A percentile compares a stretch with the other conserved stretches of the same genome.
These are phyloP conservation scores for Carassius carassius DNA, from an alignment of 2,113 vertebrate genomes.

Conservation along the genomic window DNA sequence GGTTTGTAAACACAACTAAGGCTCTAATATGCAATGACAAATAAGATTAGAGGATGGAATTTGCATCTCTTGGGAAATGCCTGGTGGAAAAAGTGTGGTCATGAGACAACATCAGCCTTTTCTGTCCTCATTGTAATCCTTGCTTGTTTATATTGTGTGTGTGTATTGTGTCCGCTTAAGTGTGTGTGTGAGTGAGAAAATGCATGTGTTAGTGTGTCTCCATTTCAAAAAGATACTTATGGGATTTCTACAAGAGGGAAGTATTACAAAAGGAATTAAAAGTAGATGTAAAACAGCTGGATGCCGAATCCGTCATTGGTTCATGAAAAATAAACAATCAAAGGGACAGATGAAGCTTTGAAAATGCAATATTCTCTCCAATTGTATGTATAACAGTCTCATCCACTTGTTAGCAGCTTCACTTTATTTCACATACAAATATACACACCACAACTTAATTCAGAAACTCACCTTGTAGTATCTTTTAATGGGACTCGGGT, in stretches of 20 bases:
- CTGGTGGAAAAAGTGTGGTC: constrained; percentile 49
- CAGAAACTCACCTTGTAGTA: constrained; percentile 4
- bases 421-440: background rate
- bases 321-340: constrained; percentile 51
- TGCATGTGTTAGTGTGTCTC: constrained; percentile 29
- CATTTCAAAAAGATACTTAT: constrained; percentile 53
- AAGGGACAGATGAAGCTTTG: constrained; percentile 23
- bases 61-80: constrained; percentile 44
- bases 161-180: constrained; percentile 19
- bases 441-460: background rate
- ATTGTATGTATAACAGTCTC: background rate
- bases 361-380: background rate
- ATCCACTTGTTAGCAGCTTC: background rate
- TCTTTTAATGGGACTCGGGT: constrained; percentile 5
- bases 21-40: constrained; percentile 58
- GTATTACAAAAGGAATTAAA: constrained; percentile 54
- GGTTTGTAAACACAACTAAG: constrained; percentile 57
- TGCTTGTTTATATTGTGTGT: constrained; percentile 35
- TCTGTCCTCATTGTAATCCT: constrained; percentile 33
- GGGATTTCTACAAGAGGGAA: constrained; percentile 44
- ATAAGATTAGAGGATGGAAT: constrained; percentile 59
- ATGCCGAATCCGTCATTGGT: constrained; percentile 25
- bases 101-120: constrained; percentile 50
- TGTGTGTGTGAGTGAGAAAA: constrained; percentile 15
- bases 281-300: constrained; percentile 55